phyloP scores from a whole-genome alignment of 92 coral and sea anemone species.

The Desmophyllum pertusum region DNA sequence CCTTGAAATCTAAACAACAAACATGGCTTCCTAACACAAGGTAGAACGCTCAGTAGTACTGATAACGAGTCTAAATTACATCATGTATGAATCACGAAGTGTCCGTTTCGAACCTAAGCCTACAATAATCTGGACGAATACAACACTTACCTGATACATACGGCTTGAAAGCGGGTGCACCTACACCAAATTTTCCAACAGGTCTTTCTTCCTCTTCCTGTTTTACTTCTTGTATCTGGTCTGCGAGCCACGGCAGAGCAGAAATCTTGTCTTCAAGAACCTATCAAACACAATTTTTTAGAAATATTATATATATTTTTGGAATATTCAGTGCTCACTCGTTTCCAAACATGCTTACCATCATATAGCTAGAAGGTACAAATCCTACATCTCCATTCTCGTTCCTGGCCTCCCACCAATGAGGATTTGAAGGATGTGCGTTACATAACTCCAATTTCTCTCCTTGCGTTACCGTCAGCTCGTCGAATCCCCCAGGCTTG shows the following conservation, averaged over 20 bases:
- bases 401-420: slow-evolving; percentile 91
- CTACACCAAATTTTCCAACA: slow-evolving; percentile 45
- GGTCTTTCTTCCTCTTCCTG: slow-evolving; percentile 50
- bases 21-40: too few species aligned
- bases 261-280: slow-evolving; percentile 79
- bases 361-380: slow-evolving; percentile 86
- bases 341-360: slow-evolving; percentile 77
- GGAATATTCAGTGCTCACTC: too few species aligned
- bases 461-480: slow-evolving; percentile 80
- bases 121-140: too few species aligned
- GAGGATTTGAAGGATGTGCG: slow-evolving; percentile 80
- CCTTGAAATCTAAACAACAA: too few species aligned
- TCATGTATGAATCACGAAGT: too few species aligned
- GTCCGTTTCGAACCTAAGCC: too few species aligned
- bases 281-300: too few species aligned
- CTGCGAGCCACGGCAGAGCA: slow-evolving; percentile 91
- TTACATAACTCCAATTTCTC: slow-evolving; percentile 75
- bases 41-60: too few species aligned
- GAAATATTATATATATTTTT: too few species aligned
- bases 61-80: too few species aligned
- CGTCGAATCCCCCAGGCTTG: slow-evolving; percentile 95
- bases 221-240: slow-evolving; percentile 62
- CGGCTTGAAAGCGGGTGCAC: slow-evolving; percentile 76
- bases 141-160: slow-evolving; percentile 81
- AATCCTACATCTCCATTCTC: slow-evolving; percentile 71